Evolutionary conservation across 2,888 invertebrate genomes (phyloP), one percentile per base, ranked within the genome.

Genomic region (Druceiella hillmani): DNA sequence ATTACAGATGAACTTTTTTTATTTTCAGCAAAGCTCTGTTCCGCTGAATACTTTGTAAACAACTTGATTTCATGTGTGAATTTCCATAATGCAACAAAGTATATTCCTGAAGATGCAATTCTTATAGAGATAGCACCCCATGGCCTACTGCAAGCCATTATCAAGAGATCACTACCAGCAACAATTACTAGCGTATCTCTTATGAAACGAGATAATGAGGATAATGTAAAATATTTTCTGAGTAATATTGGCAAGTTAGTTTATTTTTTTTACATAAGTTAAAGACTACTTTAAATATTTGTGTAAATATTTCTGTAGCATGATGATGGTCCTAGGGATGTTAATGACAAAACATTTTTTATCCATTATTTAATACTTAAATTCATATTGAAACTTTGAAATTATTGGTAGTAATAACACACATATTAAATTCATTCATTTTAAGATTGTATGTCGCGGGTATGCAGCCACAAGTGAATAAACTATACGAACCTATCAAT

Each of bases 71-170:
- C 92, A 35, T 93, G 94, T 7, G 95, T 95, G 34, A 75, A 90
- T 36, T 95, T 93, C 78, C 83, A 93, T 55, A 93, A 92, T 59
- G 94, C 88, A 5, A 58, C 95, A 46, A 68, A 76, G 49, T 81
- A 84, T 57, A 76, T 98, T 28, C 99, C 98, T 10, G 79, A 78
- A 50, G 86, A 89, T 58, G 92, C 97, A 3, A 74, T 97, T 48
- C 78, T 87, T 46, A 78, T 99, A 55, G 98, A 99, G 68, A 75
- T 98, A 53, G 95, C 97, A 7, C 97, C 98, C 10, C 95, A 95
- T 62, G 87, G 89, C 54, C 76, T 98, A 47, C 76, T 99, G 48
- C 94, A 95, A 68, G 90, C 97, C 13, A 87, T 99, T 56, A 74
- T 99, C 16, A 87, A 89, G 58, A 78, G 97, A 50, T 85, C 91